These are phyloP conservation scores for Hypomecis punctinalis DNA, from an alignment of 2,888 invertebrate species.

Conservation along the genomic window DNA sequence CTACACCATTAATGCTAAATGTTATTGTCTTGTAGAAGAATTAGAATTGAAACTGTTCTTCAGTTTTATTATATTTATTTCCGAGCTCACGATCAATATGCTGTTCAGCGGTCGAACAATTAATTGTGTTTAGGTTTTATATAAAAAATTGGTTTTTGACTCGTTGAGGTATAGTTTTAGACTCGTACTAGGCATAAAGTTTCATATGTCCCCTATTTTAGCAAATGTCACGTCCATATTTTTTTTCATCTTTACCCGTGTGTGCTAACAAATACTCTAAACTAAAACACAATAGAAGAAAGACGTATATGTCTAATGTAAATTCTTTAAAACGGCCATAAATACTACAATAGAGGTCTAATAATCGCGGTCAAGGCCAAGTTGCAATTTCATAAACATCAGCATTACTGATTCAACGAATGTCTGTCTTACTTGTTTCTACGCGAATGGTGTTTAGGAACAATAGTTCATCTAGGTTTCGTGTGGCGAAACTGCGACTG, in stretches of 20 bases:
- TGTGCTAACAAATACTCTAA: constrained; percentile 3
- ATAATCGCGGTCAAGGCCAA: constrained; percentile 73
- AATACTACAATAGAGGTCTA: constrained; percentile 46
- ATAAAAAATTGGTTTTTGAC: no score
- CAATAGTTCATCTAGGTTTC: constrained; percentile 61
- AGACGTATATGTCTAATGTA: constrained; percentile 10
- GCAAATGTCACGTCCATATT: neutral
- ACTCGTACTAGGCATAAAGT: no score
- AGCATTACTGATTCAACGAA: constrained; percentile 68
- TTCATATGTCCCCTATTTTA: neutral
- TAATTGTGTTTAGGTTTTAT: no score
- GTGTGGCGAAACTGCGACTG: constrained; percentile 40
- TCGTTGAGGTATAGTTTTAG: no score
- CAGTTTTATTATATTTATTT: no score
- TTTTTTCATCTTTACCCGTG: constrained; percentile 1
- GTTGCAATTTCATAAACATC: constrained; percentile 68
- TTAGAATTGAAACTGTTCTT: no score
- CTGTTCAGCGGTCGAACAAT: no score
- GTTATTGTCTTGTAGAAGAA: no score
- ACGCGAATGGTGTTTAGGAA: constrained; percentile 56
- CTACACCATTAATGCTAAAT: neutral
- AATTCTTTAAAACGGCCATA: constrained; percentile 37
- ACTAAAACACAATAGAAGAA: constrained; percentile 20
- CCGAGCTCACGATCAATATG: no score
- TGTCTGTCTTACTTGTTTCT: constrained; percentile 52